Conservation (phyloP, 2,888 invertebrate species). For the Lithophane socia region DNA sequence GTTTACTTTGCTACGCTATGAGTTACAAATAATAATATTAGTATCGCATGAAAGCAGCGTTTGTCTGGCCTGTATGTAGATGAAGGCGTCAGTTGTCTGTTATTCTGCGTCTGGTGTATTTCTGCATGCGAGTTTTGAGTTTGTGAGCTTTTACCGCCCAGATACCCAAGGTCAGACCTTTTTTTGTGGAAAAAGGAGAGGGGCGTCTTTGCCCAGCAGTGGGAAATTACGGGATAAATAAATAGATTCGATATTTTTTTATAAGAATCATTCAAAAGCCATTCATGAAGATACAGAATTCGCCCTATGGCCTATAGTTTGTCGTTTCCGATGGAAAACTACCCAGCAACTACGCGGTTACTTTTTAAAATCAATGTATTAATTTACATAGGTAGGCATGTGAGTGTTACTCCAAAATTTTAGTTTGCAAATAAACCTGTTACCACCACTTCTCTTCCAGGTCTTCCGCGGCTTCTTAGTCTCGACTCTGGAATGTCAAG, state of each 20-base stretch:
- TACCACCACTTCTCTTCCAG: conserved; percentile 65
- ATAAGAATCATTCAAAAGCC: too few species aligned
- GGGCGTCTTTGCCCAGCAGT: too few species aligned
- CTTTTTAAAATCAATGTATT: not conserved
- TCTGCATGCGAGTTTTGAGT: conserved; percentile 34
- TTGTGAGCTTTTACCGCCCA: not conserved
- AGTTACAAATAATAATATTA: not conserved
- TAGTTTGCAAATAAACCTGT: not conserved
- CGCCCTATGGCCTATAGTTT: not conserved
- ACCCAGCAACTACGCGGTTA: too few species aligned
- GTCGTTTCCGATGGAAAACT: not conserved
- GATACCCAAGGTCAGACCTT: not conserved
- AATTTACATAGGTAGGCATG: conserved; percentile 2
- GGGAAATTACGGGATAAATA: too few species aligned
- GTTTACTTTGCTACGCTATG: not conserved
- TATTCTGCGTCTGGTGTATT: not conserved
- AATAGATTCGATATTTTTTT: not conserved
- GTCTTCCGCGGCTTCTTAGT: conserved; percentile 98
- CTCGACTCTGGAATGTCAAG: conserved; percentile 96
- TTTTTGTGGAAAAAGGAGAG: not conserved
- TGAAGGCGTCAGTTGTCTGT: not conserved
- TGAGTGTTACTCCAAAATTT: not conserved
- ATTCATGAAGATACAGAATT: not conserved
- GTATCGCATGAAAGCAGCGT: conserved; percentile 13
- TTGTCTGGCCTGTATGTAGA: not conserved